Percentiles rank a stretch among this genome's conserved stretches.
phyloP scores from a whole-genome alignment of 1,140 invertebrate species.

The Papilio polytes region DNA sequence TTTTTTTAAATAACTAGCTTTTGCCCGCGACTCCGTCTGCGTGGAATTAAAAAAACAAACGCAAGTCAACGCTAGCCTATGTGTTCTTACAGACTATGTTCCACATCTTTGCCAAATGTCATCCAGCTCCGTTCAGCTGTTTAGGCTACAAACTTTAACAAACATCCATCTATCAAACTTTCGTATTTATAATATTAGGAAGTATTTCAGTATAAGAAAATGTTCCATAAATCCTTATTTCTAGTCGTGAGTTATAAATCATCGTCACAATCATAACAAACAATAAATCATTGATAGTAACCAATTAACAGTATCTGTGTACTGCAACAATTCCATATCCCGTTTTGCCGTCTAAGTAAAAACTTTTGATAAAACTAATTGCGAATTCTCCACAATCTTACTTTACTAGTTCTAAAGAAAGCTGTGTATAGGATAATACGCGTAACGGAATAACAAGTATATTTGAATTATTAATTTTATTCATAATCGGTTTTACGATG shows the following conservation, averaged over 20 bases:
- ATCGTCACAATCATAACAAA: not conserved
- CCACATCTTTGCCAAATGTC: too few species aligned
- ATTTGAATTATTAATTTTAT: not conserved
- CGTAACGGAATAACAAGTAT: not conserved
- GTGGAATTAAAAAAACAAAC: too few species aligned
- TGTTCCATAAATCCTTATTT: not conserved
- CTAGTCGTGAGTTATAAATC: not conserved
- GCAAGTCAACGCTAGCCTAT: too few species aligned
- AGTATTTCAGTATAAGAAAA: not conserved
- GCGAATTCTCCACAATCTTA: not conserved
- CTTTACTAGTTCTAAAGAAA: constrained; percentile 28
- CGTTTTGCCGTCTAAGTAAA: constrained; percentile 13
- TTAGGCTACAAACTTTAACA: too few species aligned
- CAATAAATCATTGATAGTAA: constrained; percentile 8
- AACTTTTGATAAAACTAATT: constrained; percentile 29
- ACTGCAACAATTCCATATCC: not conserved
- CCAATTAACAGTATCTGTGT: constrained; percentile 26
- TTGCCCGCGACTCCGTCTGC: too few species aligned
- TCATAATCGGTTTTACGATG: not conserved
- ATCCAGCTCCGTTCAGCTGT: too few species aligned
- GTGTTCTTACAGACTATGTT: too few species aligned
- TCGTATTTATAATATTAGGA: too few species aligned
- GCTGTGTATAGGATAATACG: not conserved
- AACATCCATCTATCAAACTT: too few species aligned
- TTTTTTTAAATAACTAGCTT: too few species aligned